phyloP scores from a whole-genome alignment of 2,113 vertebrate species.

The Pseudopipra pipra region DNA sequence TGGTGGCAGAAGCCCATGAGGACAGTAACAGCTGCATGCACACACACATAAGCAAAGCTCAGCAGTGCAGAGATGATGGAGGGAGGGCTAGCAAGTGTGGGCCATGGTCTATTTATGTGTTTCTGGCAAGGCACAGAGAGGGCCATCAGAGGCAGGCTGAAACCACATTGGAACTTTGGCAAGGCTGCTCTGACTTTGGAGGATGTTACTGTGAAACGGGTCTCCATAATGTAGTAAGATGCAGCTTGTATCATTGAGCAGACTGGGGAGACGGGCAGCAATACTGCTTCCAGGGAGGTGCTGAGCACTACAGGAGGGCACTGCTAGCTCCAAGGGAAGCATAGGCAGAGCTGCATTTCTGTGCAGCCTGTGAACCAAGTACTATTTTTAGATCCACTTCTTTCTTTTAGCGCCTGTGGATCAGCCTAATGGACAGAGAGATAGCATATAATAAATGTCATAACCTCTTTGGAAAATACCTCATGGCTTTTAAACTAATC shows the following conservation, averaged over 20 bases:
- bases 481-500: conserved; percentile 40
- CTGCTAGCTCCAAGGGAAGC: background rate
- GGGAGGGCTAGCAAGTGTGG: background rate
- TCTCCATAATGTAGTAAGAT: background rate
- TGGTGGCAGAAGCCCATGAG: background rate
- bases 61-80: background rate
- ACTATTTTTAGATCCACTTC: background rate
- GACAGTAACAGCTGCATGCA: background rate
- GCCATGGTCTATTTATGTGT: background rate
- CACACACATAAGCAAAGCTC: background rate
- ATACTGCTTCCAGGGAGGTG: background rate
- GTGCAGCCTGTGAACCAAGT: background rate
- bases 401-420: background rate
- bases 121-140: background rate
- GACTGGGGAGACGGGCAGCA: background rate
- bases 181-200: background rate
- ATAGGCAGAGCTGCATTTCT: background rate
- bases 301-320: background rate
- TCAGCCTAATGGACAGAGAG: background rate
- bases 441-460: background rate
- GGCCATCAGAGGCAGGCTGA: background rate
- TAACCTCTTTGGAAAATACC: conserved; percentile 7
- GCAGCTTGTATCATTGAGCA: rapidly evolving
- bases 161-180: background rate
- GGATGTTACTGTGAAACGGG: background rate